Evolutionary conservation across 2,113 vertebrate species (phyloP), one percentile per base, ranked within the genome.

Genomic region (Progne subis): DNA sequence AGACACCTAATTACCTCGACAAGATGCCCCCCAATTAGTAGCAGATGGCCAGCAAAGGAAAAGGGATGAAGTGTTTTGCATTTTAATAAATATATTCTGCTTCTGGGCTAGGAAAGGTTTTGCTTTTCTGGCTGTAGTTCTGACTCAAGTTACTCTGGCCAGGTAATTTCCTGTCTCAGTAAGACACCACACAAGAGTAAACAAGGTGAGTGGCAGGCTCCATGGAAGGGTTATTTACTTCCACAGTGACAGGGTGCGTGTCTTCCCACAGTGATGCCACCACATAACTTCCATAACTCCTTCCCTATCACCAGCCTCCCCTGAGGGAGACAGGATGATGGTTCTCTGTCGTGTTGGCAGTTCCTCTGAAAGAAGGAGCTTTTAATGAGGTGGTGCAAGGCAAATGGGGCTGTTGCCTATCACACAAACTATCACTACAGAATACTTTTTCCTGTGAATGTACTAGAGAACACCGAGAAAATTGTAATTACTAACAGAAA

Each of bases 401-500:
- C 70, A 90, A 91, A 77, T 16, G 60, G 34, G 43, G 34, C 64
- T 83, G 64, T 68, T 96, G 92, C 72, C 76, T 93, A 34, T 86
- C 60, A 64, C 24, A 70, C 15, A 55, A 64, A 56, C 44, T 21
- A 71, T 88, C 68, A 47, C n/a, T 47, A 64, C 65, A 67, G 64
- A 63, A 67, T 67, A 67, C 50, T 76, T 90, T 61, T 82, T 69
- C 55, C 55, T 50, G 23, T 43, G 57, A 91, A 60, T 79, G 5
- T 60, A 29, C 74, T 70, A 74, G 39, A 52, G 60, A 94, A 67
- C 39, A 80, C 18, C 24, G 76, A 55, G 88, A 90, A 95, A 94
- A 94, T 88, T 65, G 69, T 37, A 72, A 74, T 94, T 75, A 72
- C 50, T 88, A 74, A 63, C 70, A 79, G 59, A 83, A 92, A 86